phyloP scores from a whole-genome alignment of 1,140 invertebrate genomes.

The Lasaia peninsularis region DNA sequence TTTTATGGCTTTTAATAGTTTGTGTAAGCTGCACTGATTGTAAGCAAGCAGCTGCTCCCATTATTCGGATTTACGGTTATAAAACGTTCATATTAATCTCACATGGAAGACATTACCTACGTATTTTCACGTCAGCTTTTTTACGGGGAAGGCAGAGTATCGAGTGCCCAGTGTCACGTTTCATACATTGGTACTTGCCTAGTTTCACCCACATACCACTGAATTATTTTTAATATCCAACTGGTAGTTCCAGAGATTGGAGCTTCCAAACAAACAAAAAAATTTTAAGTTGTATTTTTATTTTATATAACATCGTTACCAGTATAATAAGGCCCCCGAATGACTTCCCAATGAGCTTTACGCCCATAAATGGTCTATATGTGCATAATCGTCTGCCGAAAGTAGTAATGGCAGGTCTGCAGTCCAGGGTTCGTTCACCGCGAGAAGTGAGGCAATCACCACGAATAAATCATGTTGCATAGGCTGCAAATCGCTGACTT shows the following conservation, averaged over 20 bases:
- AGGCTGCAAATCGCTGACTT: constrained; percentile 32
- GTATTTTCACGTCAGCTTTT: too few species aligned
- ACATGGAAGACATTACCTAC: too few species aligned
- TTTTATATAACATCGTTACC: too few species aligned
- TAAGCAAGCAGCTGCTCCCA: constrained; percentile 58
- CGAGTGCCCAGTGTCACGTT: too few species aligned
- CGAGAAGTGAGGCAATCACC: constrained; percentile 35
- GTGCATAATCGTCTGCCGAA: constrained; percentile 62
- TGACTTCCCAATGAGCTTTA: constrained; percentile 47
- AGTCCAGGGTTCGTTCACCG: constrained; percentile 72
- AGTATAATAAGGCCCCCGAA: neutral
- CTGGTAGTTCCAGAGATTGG: too few species aligned
- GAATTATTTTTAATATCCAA: too few species aligned
- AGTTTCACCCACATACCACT: too few species aligned
- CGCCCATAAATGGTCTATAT: constrained; percentile 57
- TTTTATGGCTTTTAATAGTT: constrained; percentile 76
- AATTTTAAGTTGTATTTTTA: neutral
- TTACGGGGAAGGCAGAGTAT: too few species aligned
- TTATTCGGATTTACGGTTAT: constrained; percentile 58
- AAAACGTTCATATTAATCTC: constrained; percentile 27
- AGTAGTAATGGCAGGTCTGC: constrained; percentile 56
- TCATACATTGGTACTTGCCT: too few species aligned
- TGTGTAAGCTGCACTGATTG: constrained; percentile 72
- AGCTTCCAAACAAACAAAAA: neutral
- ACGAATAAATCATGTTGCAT: constrained; percentile 58